Percentiles rank a stretch among this genome's conserved stretches.
phyloP scores from a whole-genome alignment of 2,797 vertebrate genomes.

The Sebastes diploproa region DNA sequence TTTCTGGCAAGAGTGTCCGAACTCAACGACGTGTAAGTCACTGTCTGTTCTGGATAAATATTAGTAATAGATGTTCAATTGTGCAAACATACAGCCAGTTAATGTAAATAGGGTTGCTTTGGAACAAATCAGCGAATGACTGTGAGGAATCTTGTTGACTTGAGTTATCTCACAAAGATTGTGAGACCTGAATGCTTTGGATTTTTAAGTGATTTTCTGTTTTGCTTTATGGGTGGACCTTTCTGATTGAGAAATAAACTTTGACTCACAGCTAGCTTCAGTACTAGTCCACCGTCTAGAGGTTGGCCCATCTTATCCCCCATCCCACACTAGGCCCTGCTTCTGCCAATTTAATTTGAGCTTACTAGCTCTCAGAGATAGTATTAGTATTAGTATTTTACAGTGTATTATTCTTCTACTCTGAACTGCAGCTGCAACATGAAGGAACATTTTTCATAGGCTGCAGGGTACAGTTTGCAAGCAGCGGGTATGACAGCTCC shows the following conservation, averaged over 20 bases:
- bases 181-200: neutral
- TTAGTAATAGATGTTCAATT: neutral
- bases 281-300: neutral
- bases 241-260: neutral
- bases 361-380: neutral
- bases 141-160: neutral
- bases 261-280: neutral
- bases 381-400: too few species aligned
- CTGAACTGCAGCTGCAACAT: too few species aligned
- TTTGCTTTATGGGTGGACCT: neutral
- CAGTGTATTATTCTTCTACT: too few species aligned
- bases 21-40: constrained; percentile 95
- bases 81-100: neutral
- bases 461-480: too few species aligned
- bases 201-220: neutral
- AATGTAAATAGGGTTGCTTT: neutral
- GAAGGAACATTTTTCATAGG: too few species aligned
- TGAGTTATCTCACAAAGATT: neutral
- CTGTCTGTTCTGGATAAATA: neutral
- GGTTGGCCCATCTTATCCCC: constrained; percentile 1
- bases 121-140: too few species aligned
- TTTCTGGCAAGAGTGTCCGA: constrained; percentile 95
- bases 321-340: neutral
- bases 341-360: constrained; percentile 9
- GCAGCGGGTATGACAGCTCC: too few species aligned